Evolutionary conservation across 2,113 vertebrate species (phyloP).

Genomic region (Hypomesus transpacificus): DNA sequence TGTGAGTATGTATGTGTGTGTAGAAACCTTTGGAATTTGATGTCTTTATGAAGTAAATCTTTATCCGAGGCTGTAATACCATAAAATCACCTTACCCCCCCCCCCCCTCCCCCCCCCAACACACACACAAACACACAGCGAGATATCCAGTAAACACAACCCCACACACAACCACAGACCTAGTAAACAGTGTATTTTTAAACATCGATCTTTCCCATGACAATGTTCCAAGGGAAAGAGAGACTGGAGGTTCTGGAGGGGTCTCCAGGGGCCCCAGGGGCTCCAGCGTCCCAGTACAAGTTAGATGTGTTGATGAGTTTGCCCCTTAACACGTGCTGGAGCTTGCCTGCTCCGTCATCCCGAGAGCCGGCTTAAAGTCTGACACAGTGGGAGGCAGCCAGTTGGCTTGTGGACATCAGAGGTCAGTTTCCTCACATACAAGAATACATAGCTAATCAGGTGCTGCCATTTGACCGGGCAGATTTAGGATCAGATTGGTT

Average conservation of each 20-base stretch:
- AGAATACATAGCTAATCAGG: slow-evolving; percentile 2
- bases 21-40: no score
- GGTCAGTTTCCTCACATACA: neutral
- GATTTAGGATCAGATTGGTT: neutral
- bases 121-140: neutral
- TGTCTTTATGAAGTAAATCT: no score
- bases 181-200: no score
- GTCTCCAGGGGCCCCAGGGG: neutral
- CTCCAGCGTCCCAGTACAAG: slow-evolving; percentile 3
- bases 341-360: slow-evolving; percentile 51
- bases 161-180: no score
- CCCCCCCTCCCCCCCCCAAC: no score
- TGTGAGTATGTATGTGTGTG: no score
- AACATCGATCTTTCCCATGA: neutral
- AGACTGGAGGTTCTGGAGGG: neutral
- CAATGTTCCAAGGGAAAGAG: neutral
- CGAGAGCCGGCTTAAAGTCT: neutral
- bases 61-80: neutral
- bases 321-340: slow-evolving; percentile 52
- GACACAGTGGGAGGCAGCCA: slow-evolving; percentile 4
- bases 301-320: slow-evolving; percentile 59
- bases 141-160: no score
- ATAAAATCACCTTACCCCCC: neutral
- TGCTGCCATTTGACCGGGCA: neutral
- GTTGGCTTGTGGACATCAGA: slow-evolving; percentile 28